phyloP scores from a whole-genome alignment of 2,113 vertebrate genomes.

The pig (Sus scrofa) region T2T-Sscrofa CM000816.6:3423501-3424000 shows the following conservation, averaged over 20 bases:
- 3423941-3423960: background rate
- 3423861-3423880: conserved; percentile 72
- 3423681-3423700: background rate
- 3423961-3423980: background rate
- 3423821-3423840: conserved; percentile 77
- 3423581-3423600: background rate
- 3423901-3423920: conserved; percentile 63
- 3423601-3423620: background rate
- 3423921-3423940: conserved; percentile 7
- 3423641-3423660: background rate
- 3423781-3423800: background rate
- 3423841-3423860: conserved; percentile 72
- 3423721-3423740: background rate
- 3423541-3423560: background rate
- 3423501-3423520: background rate
- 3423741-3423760: conserved; percentile 4
- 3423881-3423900: conserved; percentile 34
- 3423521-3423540: background rate
- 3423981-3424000: background rate
- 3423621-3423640: conserved; percentile 48
- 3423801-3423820: background rate
- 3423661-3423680: background rate
- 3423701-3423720: background rate
- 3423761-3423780: background rate
- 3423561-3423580: background rate